Conservation (phyloP, 2,797 vertebrate species). For the Sebastes oblongus region DNA sequence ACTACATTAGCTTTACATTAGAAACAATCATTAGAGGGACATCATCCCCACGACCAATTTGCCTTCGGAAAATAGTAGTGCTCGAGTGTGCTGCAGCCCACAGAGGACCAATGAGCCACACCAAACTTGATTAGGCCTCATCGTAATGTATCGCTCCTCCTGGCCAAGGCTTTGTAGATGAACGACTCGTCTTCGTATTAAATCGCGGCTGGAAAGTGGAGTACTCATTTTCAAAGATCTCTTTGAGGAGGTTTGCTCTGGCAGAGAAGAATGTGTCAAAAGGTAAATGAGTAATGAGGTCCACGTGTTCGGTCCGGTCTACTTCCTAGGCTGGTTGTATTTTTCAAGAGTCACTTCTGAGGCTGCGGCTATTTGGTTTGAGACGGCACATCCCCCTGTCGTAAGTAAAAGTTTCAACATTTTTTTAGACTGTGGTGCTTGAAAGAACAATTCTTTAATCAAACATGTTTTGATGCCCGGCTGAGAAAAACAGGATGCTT, state of each 20-base stretch:
- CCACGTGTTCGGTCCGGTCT: constrained; percentile 4
- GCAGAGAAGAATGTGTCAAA: constrained; percentile 19
- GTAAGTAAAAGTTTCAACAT: neutral
- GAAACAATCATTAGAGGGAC: constrained; percentile 79
- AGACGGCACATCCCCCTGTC: neutral
- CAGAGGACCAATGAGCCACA: constrained; percentile 78
- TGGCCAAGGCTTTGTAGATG: constrained; percentile 59
- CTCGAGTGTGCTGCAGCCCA: constrained; percentile 63
- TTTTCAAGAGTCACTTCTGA: constrained; percentile 29
- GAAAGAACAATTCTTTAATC: neutral
- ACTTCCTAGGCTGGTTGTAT: constrained; percentile 12
- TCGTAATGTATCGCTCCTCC: constrained; percentile 68
- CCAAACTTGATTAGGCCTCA: constrained; percentile 77
- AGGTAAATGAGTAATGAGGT: constrained; percentile 49
- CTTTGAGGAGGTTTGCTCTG: constrained; percentile 38
- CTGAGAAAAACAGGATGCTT: neutral
- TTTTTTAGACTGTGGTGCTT: neutral
- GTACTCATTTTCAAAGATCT: constrained; percentile 47
- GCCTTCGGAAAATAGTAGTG: constrained; percentile 76
- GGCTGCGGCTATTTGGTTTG: neutral
- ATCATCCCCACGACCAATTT: constrained; percentile 81
- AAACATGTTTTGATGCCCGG: constrained; percentile 2
- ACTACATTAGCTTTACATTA: constrained; percentile 84
- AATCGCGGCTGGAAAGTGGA: constrained; percentile 20
- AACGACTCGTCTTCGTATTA: constrained; percentile 51